Base-by-base conservation (phyloP, 1,140 invertebrate genomes). In the Euglossa dilemma region DNA sequence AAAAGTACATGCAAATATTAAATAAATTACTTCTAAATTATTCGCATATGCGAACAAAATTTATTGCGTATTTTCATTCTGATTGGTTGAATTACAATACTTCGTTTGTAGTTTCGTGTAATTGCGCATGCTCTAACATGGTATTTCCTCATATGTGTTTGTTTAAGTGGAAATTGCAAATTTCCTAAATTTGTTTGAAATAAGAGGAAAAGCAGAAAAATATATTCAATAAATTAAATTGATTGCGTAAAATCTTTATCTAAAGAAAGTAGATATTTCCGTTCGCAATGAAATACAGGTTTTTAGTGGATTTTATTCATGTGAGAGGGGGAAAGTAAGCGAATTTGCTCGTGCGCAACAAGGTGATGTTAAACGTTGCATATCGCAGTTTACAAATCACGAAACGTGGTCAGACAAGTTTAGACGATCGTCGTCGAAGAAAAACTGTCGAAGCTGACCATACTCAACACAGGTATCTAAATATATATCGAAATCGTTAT, bases 311-410 rank as follows among this genome's bases (percentile, higher is more conserved):
- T 80, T 63, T 74, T 4, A 20, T 64, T 23, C 23, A 9, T 25
- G 23, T 0, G 11, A 18, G 52, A n/a, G 61, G 72, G 73, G 61
- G 52, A n/a, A n/a, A 57, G 73, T 23, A 57, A 28, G 73, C 25
- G 25, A 50, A 45, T 74, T 79, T 45, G 61, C 43, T 69, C 18
- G 28, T 76, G 73, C 73, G 47, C 69, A 23, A 59, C 52, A 78
- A 83, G 81, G 36, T 50, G 57, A 67, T 83, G 81, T 83, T 83
- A 83, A 83, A 78, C 81, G 81, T 83, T 83, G 81, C 81, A 67
- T 67, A 47, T 83, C 56, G 50, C 57, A n/a, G 57, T 64, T 69
- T 82, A 77, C 57, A 63, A 83, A 78, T 83, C 72, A 50, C 63
- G 66, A 83, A 83, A 78, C 66, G 74, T 78, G 75, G 74, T 76